Conservation (phyloP, 2,113 vertebrate species). For the Hemibagrus wyckioides region DNA sequence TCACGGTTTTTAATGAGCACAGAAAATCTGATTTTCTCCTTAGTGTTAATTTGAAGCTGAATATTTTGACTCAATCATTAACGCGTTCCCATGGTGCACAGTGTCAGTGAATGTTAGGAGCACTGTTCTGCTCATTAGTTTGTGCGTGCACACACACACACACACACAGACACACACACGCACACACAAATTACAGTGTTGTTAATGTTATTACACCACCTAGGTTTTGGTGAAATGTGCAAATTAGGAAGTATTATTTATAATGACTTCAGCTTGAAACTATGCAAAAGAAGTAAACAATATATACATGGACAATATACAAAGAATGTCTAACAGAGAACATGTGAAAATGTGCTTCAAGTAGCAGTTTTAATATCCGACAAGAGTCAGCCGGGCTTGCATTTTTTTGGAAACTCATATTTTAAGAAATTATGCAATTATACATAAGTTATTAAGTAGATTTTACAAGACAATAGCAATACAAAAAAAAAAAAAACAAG, state of each 20-base stretch:
- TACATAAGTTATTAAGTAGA: background rate
- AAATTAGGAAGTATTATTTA: slow-evolving; percentile 16
- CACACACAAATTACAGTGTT: slow-evolving; percentile 4
- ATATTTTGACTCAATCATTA: slow-evolving; percentile 40
- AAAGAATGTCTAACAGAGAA: background rate
- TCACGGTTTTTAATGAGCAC: slow-evolving; percentile 32
- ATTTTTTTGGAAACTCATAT: background rate
- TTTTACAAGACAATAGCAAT: slow-evolving; percentile 8
- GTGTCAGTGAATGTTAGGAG: slow-evolving; percentile 28
- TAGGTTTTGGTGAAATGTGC: slow-evolving; percentile 9
- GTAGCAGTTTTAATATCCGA: background rate
- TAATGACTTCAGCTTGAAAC: background rate
- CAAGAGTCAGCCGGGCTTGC: background rate
- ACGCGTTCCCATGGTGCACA: slow-evolving; percentile 30
- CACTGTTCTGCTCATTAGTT: slow-evolving; percentile 27
- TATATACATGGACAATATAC: background rate
- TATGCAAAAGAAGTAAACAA: background rate
- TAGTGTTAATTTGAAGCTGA: slow-evolving; percentile 37
- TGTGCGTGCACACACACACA: background rate
- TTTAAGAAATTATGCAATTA: background rate
- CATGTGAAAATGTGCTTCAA: background rate
- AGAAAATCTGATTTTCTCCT: slow-evolving; percentile 30
- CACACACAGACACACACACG: slow-evolving; percentile 1
- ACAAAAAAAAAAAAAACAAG: background rate
- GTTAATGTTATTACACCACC: slow-evolving; percentile 11